phyloP scores from a whole-genome alignment of 2,888 invertebrate species.

The Ormia ochracea region DNA sequence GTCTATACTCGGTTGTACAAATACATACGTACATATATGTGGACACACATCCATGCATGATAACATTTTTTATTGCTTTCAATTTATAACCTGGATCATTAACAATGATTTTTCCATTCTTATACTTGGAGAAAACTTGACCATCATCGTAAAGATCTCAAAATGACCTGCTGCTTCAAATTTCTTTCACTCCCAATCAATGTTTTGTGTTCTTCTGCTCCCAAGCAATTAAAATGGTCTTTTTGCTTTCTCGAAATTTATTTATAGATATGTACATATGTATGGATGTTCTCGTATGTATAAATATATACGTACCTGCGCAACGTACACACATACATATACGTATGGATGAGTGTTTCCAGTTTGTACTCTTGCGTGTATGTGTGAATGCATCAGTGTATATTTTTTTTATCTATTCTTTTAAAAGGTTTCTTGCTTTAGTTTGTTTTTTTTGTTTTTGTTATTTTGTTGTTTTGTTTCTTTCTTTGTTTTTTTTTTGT shows the following conservation, averaged over 20 bases:
- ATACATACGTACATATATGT: not conserved
- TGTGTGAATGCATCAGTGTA: too few relatives aligned
- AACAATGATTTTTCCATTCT: not conserved
- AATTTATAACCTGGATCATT: constrained; percentile 7
- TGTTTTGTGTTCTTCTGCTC: not conserved
- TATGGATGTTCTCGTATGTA: too few relatives aligned
- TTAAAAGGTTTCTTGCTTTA: constrained; percentile 3
- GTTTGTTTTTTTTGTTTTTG: constrained; percentile 12
- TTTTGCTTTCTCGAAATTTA: not conserved
- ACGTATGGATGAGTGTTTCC: too few relatives aligned
- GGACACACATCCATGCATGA: not conserved
- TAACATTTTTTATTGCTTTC: not conserved
- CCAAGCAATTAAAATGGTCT: constrained; percentile 6
- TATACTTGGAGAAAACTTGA: constrained; percentile 20
- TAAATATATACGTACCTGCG: too few relatives aligned
- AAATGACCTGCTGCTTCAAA: constrained; percentile 52
- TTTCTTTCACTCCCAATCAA: constrained; percentile 4
- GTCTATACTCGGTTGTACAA: not conserved
- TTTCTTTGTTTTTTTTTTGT: constrained; percentile 6
- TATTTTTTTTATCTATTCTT: constrained; percentile 27
- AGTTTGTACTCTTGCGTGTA: too few relatives aligned
- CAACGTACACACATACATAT: too few relatives aligned
- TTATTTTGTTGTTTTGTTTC: constrained; percentile 16
- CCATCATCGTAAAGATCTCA: constrained; percentile 24
- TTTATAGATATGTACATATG: too few relatives aligned